These are phyloP conservation scores for Cataglyphis cursor DNA, from an alignment of 2,888 invertebrate species.

Conservation along the genomic window DNA sequence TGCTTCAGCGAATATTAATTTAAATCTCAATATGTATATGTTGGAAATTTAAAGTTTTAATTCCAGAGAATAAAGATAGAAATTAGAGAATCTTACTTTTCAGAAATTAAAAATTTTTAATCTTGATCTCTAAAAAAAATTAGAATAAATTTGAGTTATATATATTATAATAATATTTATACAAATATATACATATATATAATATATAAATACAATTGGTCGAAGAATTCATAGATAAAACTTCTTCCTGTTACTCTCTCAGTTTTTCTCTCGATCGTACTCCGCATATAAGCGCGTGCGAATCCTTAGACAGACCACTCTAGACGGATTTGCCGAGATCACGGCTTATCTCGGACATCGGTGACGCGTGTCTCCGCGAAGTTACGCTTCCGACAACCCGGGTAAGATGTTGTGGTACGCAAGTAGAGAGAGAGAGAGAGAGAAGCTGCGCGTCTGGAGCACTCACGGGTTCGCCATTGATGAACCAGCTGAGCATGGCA, in stretches of 20 bases:
- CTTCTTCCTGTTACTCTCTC: not conserved
- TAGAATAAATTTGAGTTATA: not conserved
- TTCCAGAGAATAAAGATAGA: not conserved
- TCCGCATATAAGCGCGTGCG: not conserved
- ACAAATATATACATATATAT: not conserved
- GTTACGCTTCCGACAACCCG: constrained; percentile 39
- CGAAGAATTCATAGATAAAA: not conserved
- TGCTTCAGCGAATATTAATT: not conserved
- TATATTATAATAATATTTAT: not conserved
- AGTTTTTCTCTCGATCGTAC: not conserved
- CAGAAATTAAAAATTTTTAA: not conserved
- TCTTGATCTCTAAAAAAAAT: not conserved
- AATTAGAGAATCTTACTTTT: not conserved
- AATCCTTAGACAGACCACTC: constrained; percentile 22
- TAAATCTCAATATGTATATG: not conserved
- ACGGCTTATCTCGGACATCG: constrained; percentile 38
- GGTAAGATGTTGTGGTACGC: constrained; percentile 31
- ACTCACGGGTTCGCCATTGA: constrained; percentile 92
- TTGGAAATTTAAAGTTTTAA: not conserved
- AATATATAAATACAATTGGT: not conserved
- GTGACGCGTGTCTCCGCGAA: constrained; percentile 25
- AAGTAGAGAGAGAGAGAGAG: not conserved
- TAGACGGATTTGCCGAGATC: constrained; percentile 34
- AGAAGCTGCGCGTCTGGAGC: constrained; percentile 25
- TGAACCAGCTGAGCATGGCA: constrained; percentile 94